Evolutionary conservation across 1,140 invertebrate species (phyloP).

Genomic region (Philaenus spumarius): DNA sequence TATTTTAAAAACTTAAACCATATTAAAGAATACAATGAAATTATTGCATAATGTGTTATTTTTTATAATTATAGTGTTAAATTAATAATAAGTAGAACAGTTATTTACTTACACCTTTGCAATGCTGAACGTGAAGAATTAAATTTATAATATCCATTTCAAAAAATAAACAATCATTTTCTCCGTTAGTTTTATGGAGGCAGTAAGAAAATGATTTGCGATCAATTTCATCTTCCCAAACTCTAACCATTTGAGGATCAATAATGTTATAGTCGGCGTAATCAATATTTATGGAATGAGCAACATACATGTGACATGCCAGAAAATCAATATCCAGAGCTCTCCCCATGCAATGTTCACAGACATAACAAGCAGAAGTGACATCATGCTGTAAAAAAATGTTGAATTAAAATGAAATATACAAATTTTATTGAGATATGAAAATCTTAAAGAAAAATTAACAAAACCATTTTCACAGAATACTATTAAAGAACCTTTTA

Average conservation of each 20-base stretch:
- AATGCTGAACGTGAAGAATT: background rate
- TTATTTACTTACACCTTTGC: background rate
- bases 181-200: background rate
- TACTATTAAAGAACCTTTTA: too few relatives aligned
- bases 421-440: too few relatives aligned
- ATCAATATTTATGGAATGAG: background rate
- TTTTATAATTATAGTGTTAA: too few relatives aligned
- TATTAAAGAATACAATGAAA: too few relatives aligned
- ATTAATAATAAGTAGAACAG: too few relatives aligned
- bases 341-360: constrained; percentile 5
- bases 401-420: too few relatives aligned
- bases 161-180: constrained; percentile 1
- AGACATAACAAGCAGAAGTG: constrained; percentile 1
- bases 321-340: background rate
- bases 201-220: background rate
- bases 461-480: too few relatives aligned
- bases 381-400: too few relatives aligned
- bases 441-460: too few relatives aligned
- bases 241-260: background rate
- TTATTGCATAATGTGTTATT: too few relatives aligned
- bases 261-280: background rate
- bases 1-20: too few relatives aligned
- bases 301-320: background rate
- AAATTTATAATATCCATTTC: background rate
- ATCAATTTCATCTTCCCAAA: constrained; percentile 9